phyloP scores from a whole-genome alignment of 2,888 invertebrate species.

The Megamerina dolium region DNA sequence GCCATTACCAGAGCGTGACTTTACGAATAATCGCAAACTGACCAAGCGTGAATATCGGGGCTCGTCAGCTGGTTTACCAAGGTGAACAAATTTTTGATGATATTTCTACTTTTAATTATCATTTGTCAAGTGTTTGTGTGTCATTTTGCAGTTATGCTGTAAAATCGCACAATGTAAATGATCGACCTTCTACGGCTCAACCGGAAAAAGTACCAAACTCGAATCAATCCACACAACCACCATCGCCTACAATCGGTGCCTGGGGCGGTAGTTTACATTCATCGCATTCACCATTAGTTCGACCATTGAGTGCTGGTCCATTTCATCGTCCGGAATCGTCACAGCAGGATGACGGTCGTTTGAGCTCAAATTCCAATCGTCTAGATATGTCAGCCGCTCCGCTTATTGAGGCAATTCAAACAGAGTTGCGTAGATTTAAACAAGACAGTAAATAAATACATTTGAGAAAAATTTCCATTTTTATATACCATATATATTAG shows the following conservation, averaged over 20 bases:
- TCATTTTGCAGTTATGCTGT: conserved; percentile 27
- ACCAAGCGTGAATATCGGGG: conserved; percentile 44
- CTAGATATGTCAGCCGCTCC: conserved; percentile 72
- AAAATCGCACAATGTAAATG: conserved; percentile 28
- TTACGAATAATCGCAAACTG: conserved; percentile 35
- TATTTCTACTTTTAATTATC: background rate
- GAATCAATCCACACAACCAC: conserved; percentile 45
- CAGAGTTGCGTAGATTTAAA: conserved; percentile 54
- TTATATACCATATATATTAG: too few relatives aligned
- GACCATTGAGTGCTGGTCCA: conserved; percentile 63
- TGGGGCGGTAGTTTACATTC: conserved; percentile 53
- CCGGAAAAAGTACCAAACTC: conserved; percentile 39
- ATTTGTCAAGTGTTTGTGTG: background rate
- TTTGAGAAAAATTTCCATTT: too few relatives aligned
- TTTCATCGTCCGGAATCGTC: conserved; percentile 53
- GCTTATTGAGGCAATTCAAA: conserved; percentile 77
- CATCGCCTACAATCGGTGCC: conserved; percentile 51
- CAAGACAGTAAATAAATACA: conserved; percentile 27
- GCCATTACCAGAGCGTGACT: conserved; percentile 41
- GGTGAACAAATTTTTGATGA: conserved; percentile 23
- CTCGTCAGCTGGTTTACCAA: conserved; percentile 44
- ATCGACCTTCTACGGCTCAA: conserved; percentile 47
- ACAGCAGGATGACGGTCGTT: conserved; percentile 27
- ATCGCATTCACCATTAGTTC: conserved; percentile 51
- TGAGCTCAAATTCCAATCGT: conserved; percentile 20